Evolutionary conservation across 2,113 vertebrate species (phyloP), one percentile per base, ranked within the genome.

Genomic region (Falco punctatus): DNA sequence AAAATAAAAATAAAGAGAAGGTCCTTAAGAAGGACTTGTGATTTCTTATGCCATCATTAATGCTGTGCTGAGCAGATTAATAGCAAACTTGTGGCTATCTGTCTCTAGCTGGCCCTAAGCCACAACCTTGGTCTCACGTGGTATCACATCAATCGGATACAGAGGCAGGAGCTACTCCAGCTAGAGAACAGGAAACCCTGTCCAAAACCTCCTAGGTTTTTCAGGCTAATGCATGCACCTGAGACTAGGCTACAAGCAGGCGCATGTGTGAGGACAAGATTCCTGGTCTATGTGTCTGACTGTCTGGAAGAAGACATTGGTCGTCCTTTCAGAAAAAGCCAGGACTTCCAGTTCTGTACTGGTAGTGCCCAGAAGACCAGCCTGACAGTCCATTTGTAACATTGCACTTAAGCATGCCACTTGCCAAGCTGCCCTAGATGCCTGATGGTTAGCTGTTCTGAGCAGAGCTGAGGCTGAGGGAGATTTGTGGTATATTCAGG

Each of bases 151-250:
- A 66, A 59, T 19, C 0, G 0, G 64, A 33, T 49, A 49, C 18
- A 59, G 66, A 72, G 46, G 8, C 66, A 61, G 46, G 28, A 73
- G 59, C 28, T 72, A 42, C 38, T 14, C 35, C 58, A 72, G 46
- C 17, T 27, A 35, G 33, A 66, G 52, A 88, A 83, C 5, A 40
- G 20, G 27, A 78, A 65, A 23, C 5, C 3, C 28, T 58, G 11
- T 8, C 44, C 1, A 2, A 72, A 66, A 52, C 52, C 44, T 38
- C 27, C 6, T 6, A 28, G 14, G 13, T 54, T 72, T 83, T 92
- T 27, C 28, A 59, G 0, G 0, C 14, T 59, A n/a, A n/a, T 15
- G 21, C 38, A 40, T 1, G 4, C 17, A 10, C 35, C 21, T 33
- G 40, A 23, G 10, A 23, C 58, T 40, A 66, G 59, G 51, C 38